Base-by-base conservation (phyloP, 1,140 invertebrate genomes). In the Antheraea pernyi region DNA sequence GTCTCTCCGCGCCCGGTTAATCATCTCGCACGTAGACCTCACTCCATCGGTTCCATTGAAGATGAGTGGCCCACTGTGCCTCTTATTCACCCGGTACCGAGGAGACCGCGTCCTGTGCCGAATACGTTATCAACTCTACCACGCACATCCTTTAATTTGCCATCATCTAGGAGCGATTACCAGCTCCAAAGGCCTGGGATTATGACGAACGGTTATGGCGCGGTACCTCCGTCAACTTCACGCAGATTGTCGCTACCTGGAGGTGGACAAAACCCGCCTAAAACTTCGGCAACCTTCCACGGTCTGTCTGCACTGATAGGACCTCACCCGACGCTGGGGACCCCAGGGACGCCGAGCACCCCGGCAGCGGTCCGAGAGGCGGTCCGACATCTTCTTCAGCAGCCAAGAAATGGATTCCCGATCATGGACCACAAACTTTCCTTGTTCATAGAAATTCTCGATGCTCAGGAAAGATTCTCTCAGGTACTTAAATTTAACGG, bases 361-460 rank as follows among this genome's bases (percentile, higher is more conserved):
- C 95, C 92, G 66, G 95, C 86, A 68, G 95, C 85, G 74, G 94
- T 92, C 70, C 88, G 85, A 60, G 94, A 96, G 68, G 95, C 95
- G 0, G 95, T 96, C 22, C 94, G 95, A 65, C 95, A 95, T 76
- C 86, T 96, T 58, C 85, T 96, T 22, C 88, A 93, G 42, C 94
- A 95, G 81, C 95, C 95, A 0, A 86, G 95, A 18, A 96, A 96
- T 80, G 95, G 95, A 3, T 96, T 96, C 84, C 95, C 95, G 72
- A 95, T 96, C 75, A 93, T 95, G 85, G 95, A 96, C 75, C 95
- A 97, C 85, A 96, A 96, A 81, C 93, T 97, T 75, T 94, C 95
- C 11, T 93, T 97, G 13, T 96, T 96, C 85, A 95, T 96, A 78
- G 96, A 97, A 72, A 97, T 97, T 72, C 93, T 97, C 78, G 96